phyloP scores from a whole-genome alignment of 2,113 vertebrate species.

The Holacanthus passer region DNA sequence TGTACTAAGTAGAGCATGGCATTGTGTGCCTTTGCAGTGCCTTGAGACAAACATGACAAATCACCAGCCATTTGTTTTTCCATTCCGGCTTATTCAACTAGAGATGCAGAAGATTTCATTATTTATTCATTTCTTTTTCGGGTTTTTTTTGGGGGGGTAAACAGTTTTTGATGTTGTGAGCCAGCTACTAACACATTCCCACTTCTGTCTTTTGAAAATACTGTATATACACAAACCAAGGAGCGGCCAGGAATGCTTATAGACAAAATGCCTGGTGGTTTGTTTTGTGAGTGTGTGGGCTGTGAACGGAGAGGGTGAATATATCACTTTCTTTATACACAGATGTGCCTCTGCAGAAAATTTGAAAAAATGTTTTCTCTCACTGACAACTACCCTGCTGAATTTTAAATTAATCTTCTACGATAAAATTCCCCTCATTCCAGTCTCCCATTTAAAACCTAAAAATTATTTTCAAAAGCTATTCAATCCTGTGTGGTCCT shows the following conservation, averaged over 20 bases:
- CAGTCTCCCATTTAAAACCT: background rate
- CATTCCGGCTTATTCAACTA: constrained; percentile 12
- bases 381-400: background rate
- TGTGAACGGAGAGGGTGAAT: constrained; percentile 2
- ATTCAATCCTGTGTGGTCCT: background rate
- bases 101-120: constrained; percentile 26
- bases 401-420: background rate
- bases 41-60: constrained; percentile 69
- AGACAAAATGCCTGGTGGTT: constrained; percentile 50
- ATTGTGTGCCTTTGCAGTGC: constrained; percentile 70
- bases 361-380: background rate
- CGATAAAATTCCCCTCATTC: background rate
- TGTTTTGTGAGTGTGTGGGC: constrained; percentile 21
- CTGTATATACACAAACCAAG: background rate
- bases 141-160: background rate
- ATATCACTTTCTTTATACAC: background rate
- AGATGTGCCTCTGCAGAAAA: background rate
- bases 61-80: constrained; percentile 67
- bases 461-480: constrained; percentile 1
- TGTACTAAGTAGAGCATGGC: constrained; percentile 67
- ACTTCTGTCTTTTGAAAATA: constrained; percentile 6
- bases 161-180: constrained; percentile 5
- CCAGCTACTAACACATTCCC: constrained; percentile 15
- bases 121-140: constrained; percentile 36
- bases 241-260: background rate